phyloP scores from a whole-genome alignment of 1,140 invertebrate species.

The Drosophila ogumai region DNA sequence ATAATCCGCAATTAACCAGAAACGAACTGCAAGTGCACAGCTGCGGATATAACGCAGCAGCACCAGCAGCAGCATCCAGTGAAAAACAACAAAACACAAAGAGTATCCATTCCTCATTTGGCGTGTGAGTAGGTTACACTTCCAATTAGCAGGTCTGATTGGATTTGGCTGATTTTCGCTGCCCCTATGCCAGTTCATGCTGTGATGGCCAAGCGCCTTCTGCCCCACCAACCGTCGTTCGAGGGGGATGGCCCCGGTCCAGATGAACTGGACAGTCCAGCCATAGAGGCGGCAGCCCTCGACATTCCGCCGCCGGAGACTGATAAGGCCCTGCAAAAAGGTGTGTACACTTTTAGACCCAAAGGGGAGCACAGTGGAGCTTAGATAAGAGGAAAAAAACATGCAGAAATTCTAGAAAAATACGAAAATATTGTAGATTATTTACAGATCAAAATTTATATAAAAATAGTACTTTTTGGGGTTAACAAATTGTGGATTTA shows the following conservation, averaged over 20 bases:
- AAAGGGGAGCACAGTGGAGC: background rate
- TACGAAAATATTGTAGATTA: background rate
- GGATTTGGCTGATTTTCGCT: background rate
- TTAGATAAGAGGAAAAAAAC: background rate
- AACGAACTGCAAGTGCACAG: slow-evolving; percentile 26
- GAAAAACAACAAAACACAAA: slow-evolving; percentile 12
- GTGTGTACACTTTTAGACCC: slow-evolving; percentile 10
- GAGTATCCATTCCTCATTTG: slow-evolving; percentile 14
- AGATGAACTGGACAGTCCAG: slow-evolving; percentile 79
- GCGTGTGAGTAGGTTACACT: slow-evolving; percentile 38
- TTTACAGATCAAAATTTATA: background rate
- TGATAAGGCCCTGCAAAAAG: slow-evolving; percentile 57
- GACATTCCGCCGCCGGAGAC: slow-evolving; percentile 54
- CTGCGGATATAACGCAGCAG: slow-evolving; percentile 11
- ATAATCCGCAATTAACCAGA: slow-evolving; percentile 35
- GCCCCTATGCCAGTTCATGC: slow-evolving; percentile 64
- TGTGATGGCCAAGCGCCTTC: slow-evolving; percentile 72
- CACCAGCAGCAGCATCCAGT: slow-evolving; percentile 7
- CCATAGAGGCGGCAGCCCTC: slow-evolving; percentile 72
- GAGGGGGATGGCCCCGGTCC: slow-evolving; percentile 66
- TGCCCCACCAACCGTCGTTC: slow-evolving; percentile 62
- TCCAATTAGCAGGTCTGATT: slow-evolving; percentile 11
- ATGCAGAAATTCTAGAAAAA: background rate
- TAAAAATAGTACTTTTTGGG: background rate
- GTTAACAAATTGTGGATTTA: background rate